phyloP scores from a whole-genome alignment of 2,797 vertebrate species.

The Choloepus didactylus region DNA sequence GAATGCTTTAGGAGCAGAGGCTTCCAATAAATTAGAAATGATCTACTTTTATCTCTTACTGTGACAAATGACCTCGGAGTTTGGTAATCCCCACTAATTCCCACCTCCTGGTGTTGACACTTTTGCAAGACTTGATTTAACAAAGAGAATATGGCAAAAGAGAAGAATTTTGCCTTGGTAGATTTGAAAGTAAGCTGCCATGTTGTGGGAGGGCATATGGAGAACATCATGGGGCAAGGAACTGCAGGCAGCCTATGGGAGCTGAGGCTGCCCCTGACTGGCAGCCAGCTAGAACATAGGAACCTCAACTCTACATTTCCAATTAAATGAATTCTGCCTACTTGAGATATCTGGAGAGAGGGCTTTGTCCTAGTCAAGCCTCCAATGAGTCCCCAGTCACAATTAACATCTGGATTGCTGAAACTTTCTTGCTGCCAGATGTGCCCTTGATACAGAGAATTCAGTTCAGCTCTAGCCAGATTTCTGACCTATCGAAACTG shows the following conservation, averaged over 20 bases:
- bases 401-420: not conserved
- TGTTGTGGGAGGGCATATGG: not conserved
- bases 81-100: not conserved
- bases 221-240: not conserved
- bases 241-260: too few relatives aligned
- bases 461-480: not conserved
- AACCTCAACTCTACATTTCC: fast-evolving
- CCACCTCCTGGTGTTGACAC: not conserved
- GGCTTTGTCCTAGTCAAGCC: fast-evolving
- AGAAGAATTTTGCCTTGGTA: not conserved
- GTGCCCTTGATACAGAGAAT: not conserved
- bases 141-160: not conserved
- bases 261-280: fast-evolving
- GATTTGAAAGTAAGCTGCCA: not conserved
- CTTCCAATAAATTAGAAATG: not conserved
- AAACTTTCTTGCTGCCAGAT: not conserved
- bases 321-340: not conserved
- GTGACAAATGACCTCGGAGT: not conserved
- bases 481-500: not conserved
- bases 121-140: not conserved
- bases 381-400: not conserved
- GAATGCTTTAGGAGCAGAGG: not conserved
- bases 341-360: not conserved
- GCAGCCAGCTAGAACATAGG: not conserved
- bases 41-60: not conserved